phyloP scores from a whole-genome alignment of 1,140 invertebrate genomes.

The Zaprionus capensis region DNA sequence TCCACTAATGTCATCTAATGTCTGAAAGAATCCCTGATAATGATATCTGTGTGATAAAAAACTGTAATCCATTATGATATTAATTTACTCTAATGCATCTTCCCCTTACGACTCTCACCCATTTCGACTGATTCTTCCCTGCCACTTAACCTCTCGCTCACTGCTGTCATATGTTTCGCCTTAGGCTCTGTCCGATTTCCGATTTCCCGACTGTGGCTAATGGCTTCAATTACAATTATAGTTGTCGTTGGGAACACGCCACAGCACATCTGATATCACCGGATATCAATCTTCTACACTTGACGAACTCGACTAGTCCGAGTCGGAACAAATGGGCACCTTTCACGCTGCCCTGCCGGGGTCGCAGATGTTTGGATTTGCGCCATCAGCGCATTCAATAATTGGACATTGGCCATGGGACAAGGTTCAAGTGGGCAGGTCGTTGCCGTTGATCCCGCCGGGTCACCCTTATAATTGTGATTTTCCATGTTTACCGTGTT shows the following conservation, averaged over 20 bases:
- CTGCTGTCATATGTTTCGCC: not conserved
- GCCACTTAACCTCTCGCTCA: not conserved
- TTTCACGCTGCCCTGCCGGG: conserved; percentile 62
- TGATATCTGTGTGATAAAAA: not conserved
- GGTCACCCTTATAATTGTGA: conserved; percentile 57
- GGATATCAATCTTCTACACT: conserved; percentile 67
- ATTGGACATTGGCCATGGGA: conserved; percentile 57
- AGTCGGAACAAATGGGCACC: conserved; percentile 33
- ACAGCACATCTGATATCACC: conserved; percentile 35
- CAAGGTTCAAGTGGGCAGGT: conserved; percentile 47
- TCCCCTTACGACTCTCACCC: not conserved
- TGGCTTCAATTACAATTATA: conserved; percentile 26
- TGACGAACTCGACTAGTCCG: conserved; percentile 8
- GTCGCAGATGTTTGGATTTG: conserved; percentile 77
- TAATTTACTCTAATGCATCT: not conserved
- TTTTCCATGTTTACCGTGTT: conserved; percentile 72
- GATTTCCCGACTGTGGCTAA: not conserved
- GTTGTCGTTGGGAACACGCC: conserved; percentile 2
- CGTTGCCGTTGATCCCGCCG: conserved; percentile 19
- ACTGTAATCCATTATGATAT: not conserved
- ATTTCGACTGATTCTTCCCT: not conserved
- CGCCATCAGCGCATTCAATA: conserved; percentile 63
- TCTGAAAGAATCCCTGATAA: not conserved
- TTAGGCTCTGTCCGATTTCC: not conserved
- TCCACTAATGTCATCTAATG: no score